A percentile compares a stretch with the other conserved stretches of the same genome.
Evolutionary conservation across 1,140 invertebrate species (phyloP).

Genomic region (Trissolcus basalis): DNA sequence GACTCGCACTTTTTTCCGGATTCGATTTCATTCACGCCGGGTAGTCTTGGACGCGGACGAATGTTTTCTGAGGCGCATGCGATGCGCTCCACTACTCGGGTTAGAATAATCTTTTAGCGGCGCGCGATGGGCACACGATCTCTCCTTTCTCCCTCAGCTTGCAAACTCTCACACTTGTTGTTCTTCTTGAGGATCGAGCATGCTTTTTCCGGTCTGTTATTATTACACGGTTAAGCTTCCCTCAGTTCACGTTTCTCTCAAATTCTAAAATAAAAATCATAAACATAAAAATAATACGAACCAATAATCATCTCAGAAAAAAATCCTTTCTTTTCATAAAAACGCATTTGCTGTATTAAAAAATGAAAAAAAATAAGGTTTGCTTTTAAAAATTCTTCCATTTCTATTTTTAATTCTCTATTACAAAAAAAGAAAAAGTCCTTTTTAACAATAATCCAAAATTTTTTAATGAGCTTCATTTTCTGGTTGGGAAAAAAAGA

Average conservation of each 20-base stretch:
- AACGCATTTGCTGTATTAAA: too few species aligned
- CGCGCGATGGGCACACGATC: slow-evolving; percentile 40
- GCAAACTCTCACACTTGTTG: slow-evolving; percentile 47
- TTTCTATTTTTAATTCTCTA: too few species aligned
- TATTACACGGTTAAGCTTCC: slow-evolving; percentile 27
- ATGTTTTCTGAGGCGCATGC: slow-evolving; percentile 35
- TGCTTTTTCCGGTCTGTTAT: slow-evolving; percentile 32
- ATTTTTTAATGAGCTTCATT: too few species aligned
- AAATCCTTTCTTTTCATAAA: too few species aligned
- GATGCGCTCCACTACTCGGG: slow-evolving; percentile 53
- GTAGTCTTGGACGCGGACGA: slow-evolving; percentile 22
- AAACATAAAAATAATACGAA: neutral
- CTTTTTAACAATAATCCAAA: too few species aligned
- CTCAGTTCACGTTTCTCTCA: neutral
- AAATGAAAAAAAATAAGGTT: too few species aligned
- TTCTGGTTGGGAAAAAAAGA: too few species aligned
- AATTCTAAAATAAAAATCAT: slow-evolving; percentile 3
- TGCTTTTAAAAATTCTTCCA: too few species aligned
- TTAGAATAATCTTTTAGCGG: slow-evolving; percentile 55
- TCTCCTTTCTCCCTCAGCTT: slow-evolving; percentile 48
- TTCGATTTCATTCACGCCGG: slow-evolving; percentile 55
- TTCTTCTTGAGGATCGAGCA: slow-evolving; percentile 45
- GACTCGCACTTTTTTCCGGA: slow-evolving; percentile 53
- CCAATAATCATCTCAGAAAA: too few species aligned
- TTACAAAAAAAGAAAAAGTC: too few species aligned